Conservation (phyloP, 2,113 vertebrate genomes). For the Pseudolaguvia tuberculata region DNA sequence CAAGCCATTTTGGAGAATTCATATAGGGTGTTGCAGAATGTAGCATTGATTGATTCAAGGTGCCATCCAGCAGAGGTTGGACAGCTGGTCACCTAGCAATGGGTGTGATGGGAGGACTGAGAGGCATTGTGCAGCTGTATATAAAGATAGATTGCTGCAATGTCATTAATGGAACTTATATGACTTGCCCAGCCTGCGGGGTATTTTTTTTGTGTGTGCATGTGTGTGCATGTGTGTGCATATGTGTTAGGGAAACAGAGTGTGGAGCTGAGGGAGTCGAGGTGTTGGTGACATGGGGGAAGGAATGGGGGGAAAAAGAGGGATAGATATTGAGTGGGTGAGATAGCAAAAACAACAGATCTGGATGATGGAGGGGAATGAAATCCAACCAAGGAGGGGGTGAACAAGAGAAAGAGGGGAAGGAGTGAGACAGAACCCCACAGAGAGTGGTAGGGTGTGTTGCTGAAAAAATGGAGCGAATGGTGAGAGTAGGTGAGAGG, state of each 20-base stretch:
- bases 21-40: slow-evolving; percentile 16
- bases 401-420: slow-evolving; percentile 37
- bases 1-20: slow-evolving; percentile 26
- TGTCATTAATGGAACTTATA: slow-evolving; percentile 42
- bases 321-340: slow-evolving; percentile 44
- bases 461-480: slow-evolving; percentile 26
- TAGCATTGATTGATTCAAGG: slow-evolving; percentile 38
- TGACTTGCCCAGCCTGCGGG: slow-evolving; percentile 35
- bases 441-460: slow-evolving; percentile 35
- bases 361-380: slow-evolving; percentile 17
- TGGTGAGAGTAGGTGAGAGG: slow-evolving; percentile 34
- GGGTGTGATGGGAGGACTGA: slow-evolving; percentile 34
- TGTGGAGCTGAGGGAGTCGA: slow-evolving; percentile 40
- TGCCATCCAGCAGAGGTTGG: slow-evolving; percentile 32
- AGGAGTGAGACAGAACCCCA: slow-evolving; percentile 47
- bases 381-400: slow-evolving; percentile 18
- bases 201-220: slow-evolving; percentile 40
- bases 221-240: slow-evolving; percentile 39
- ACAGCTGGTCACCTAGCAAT: slow-evolving; percentile 40
- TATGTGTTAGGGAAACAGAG: slow-evolving; percentile 50
- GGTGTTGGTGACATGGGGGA: slow-evolving; percentile 50
- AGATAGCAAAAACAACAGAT: slow-evolving; percentile 57
- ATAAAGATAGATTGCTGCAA: slow-evolving; percentile 43
- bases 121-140: slow-evolving; percentile 32
- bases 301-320: slow-evolving; percentile 56